Conservation (phyloP, 2,113 vertebrate species). For the Mola mola region DNA sequence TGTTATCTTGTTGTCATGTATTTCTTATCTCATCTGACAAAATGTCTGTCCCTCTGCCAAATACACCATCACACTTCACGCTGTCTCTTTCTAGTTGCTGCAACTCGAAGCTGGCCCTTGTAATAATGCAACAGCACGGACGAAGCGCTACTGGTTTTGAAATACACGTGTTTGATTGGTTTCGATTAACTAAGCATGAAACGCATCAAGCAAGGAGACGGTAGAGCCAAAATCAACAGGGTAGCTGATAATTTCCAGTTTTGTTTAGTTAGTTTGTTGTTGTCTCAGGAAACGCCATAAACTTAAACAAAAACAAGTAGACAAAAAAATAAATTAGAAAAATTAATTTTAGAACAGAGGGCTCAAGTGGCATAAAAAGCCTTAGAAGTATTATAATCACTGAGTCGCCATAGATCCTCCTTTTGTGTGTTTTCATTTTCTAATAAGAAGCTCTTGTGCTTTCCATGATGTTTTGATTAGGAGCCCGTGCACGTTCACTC, state of each 20-base stretch:
- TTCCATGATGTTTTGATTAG: neutral
- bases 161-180: neutral
- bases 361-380: too few relatives aligned
- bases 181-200: constrained; percentile 15
- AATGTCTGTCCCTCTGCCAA: constrained; percentile 25
- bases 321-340: too few relatives aligned
- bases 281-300: neutral
- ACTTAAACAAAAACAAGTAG: too few relatives aligned
- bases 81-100: neutral
- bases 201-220: neutral
- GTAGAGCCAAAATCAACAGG: neutral
- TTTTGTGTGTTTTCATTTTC: too few relatives aligned
- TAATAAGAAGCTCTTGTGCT: constrained; percentile 4
- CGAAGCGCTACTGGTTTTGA: constrained; percentile 1
- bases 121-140: neutral
- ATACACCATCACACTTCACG: constrained; percentile 25
- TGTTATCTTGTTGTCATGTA: constrained; percentile 37
- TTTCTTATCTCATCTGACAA: constrained; percentile 39
- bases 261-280: too few relatives aligned
- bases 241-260: constrained; percentile 4
- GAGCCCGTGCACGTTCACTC: constrained; percentile 4
- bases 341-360: too few relatives aligned
- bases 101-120: neutral
- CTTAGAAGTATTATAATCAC: too few relatives aligned
- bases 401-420: too few relatives aligned